Conservation (phyloP, 2,888 invertebrate species). For the Linyphia triangularis region DNA sequence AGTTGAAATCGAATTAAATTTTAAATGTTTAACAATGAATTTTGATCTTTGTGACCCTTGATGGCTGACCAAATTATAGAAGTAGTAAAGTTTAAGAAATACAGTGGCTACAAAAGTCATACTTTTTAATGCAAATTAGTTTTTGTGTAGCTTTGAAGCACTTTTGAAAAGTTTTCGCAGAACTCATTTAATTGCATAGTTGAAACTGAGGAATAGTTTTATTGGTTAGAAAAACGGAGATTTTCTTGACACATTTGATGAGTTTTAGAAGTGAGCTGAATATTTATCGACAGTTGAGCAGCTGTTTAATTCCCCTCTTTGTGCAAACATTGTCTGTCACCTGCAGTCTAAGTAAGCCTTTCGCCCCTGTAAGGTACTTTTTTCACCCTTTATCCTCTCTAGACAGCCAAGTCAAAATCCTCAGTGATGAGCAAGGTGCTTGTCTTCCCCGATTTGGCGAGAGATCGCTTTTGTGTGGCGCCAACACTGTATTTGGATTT, state of each 20-base stretch:
- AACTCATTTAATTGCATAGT: too few relatives aligned
- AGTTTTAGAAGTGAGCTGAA: background rate
- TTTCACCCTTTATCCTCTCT: conserved; percentile 56
- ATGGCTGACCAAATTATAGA: too few relatives aligned
- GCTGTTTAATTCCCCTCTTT: conserved; percentile 42
- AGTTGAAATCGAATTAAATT: too few relatives aligned
- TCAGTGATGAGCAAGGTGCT: background rate
- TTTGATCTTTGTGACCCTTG: too few relatives aligned
- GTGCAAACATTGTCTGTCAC: conserved; percentile 63
- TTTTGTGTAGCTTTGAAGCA: too few relatives aligned
- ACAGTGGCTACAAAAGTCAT: too few relatives aligned
- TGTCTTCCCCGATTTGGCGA: conserved; percentile 8
- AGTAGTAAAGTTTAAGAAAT: too few relatives aligned
- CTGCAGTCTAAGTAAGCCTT: conserved; percentile 66
- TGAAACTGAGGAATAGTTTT: too few relatives aligned
- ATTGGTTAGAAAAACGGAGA: too few relatives aligned
- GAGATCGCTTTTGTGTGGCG: background rate
- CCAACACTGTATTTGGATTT: background rate
- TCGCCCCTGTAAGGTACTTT: conserved; percentile 53
- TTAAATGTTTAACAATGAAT: too few relatives aligned
- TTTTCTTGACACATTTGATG: background rate
- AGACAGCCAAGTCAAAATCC: conserved; percentile 42
- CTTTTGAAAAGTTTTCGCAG: too few relatives aligned
- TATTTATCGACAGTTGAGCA: conserved; percentile 40
- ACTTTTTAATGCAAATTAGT: too few relatives aligned